Base-by-base conservation (phyloP, 2,888 invertebrate genomes). In the Hedya salicella region DNA sequence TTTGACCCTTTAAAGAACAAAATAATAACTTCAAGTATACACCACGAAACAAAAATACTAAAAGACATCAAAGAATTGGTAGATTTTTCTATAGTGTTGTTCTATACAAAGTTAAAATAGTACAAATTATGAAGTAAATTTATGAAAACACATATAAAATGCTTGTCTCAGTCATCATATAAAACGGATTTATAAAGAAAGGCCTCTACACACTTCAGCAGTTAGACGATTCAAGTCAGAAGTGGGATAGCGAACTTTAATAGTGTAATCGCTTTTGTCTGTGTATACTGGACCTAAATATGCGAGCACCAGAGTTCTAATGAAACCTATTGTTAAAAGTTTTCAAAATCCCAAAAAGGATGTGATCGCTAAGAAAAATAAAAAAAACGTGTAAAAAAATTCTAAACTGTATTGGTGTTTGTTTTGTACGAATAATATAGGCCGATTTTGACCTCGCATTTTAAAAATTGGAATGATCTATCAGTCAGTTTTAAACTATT, bases 381-480 rank as follows among this genome's bases (percentile, higher is more conserved):
- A 64, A 68, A 57, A 57, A 62, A 36, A 17, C 6, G 39, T 66
- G 57, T 66, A 62, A 68, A 68, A 53, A 54, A 40, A 16, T 11
- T 59, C 67, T 48, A 65, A 44, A 44, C 59, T 40, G 59, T 50
- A 62, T 14, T 64, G 61, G 54, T 65, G 59, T 66, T 40, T 36
- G 36, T 30, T 64, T 56, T 61, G 57, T 60, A 62, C 49, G 49
- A 46, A 39, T 11, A 60, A 44, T n/a, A 44, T 67, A 71, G 72
- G 71, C 72, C 73, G 59, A 30, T 50, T n/a, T 8, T 14, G 69
- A 65, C 72, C 69, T 19, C 32, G 54, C 53, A 30, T 56, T 30
- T 54, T 17, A 46, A 13, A 25, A 46, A 53, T 48, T 68, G 73
- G 73, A 73, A 73, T 73, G 72, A 53, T 71, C 63, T 61, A 60